Conservation (phyloP, 23 tunicate genomes). For the Diplosoma virens region DNA sequence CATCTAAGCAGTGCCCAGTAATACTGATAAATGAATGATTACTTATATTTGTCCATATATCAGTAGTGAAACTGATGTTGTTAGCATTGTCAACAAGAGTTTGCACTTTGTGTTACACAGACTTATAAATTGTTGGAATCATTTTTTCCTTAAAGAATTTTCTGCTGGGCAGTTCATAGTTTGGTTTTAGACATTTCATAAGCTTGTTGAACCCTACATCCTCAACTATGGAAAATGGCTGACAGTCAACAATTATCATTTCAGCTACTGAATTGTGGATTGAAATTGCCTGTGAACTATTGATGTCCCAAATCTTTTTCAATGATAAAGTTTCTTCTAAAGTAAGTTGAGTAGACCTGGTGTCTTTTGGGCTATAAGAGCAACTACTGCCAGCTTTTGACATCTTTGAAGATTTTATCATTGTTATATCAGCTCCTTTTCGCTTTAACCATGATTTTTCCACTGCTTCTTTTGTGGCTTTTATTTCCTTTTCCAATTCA, state of each 20-base stretch:
- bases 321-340: neutral
- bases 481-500: slow-evolving; percentile 12
- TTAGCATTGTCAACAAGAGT: slow-evolving; percentile 6
- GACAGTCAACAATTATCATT: slow-evolving; percentile 33
- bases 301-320: slow-evolving; percentile 22
- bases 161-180: slow-evolving; percentile 15
- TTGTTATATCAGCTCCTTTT: neutral
- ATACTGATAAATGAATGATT: slow-evolving; percentile 30
- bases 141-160: slow-evolving; percentile 9
- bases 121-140: slow-evolving; percentile 3
- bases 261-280: slow-evolving; percentile 8
- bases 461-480: slow-evolving; percentile 9
- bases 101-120: slow-evolving; percentile 5
- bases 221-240: slow-evolving; percentile 22
- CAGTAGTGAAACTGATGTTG: slow-evolving; percentile 37
- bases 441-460: slow-evolving; percentile 12
- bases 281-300: neutral
- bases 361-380: slow-evolving; percentile 7
- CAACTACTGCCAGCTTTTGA: slow-evolving; percentile 15
- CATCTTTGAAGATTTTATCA: slow-evolving; percentile 6
- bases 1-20: slow-evolving; percentile 22
- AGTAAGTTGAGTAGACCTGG: slow-evolving; percentile 23
- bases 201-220: slow-evolving; percentile 27
- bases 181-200: slow-evolving; percentile 14
- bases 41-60: slow-evolving; percentile 23